phyloP scores from a whole-genome alignment of 35 echinoderm and acorn worm species.

The Holothuria glaberrima region DNA sequence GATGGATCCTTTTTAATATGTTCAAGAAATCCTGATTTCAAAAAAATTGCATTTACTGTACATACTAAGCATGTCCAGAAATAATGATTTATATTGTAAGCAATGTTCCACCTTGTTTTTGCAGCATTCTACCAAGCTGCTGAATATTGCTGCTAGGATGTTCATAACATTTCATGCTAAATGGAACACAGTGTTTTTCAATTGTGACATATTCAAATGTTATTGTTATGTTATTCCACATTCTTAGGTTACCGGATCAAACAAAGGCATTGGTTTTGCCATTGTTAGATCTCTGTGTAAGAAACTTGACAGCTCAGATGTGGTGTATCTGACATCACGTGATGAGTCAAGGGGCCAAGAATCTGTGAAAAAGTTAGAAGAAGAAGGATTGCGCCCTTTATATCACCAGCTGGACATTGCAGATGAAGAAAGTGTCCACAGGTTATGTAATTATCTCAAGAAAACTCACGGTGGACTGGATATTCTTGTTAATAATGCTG shows the following conservation, averaged over 20 bases:
- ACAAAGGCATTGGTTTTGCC: conserved; percentile 87
- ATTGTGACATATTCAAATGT: no score
- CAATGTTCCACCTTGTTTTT: no score
- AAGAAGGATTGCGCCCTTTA: conserved; percentile 60
- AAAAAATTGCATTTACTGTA: no score
- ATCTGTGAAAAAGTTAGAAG: conserved; percentile 62
- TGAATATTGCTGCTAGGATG: no score
- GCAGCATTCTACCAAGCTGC: no score
- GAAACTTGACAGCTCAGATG: conserved; percentile 44
- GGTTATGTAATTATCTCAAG: conserved; percentile 42
- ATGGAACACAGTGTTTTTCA: no score
- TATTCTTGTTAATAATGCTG: conserved; percentile 82
- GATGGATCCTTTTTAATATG: no score
- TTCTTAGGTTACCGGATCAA: conserved; percentile 74
- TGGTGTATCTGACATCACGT: conserved; percentile 77
- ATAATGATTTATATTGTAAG: no score
- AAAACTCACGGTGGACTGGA: conserved; percentile 72
- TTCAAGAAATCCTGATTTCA: no score
- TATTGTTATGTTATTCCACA: no score
- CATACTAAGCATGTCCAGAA: no score
- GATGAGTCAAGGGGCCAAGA: conserved; percentile 65
- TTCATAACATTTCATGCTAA: no score
- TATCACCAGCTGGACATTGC: conserved; percentile 76
- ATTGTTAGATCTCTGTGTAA: conserved; percentile 77
- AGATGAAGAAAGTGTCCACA: conserved; percentile 44